phyloP scores from a whole-genome alignment of 1,140 invertebrate species.

The Centruroides vittatus region DNA sequence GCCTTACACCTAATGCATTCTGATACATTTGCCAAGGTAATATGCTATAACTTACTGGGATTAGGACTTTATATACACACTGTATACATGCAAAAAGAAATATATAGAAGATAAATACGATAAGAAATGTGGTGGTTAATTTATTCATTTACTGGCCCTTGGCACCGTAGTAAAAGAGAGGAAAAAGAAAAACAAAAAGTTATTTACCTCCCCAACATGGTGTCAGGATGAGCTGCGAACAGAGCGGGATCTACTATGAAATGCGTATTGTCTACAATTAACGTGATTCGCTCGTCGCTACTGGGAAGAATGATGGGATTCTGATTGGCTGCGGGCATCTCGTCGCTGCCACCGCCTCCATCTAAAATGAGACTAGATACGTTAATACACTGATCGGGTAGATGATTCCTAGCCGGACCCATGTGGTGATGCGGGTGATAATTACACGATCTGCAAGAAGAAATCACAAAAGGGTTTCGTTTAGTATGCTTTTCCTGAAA shows the following conservation, averaged over 20 bases:
- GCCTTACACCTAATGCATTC: too few relatives aligned
- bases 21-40: too few relatives aligned
- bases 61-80: too few relatives aligned
- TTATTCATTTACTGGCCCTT: too few relatives aligned
- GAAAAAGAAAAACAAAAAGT: neutral
- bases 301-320: conserved; percentile 21
- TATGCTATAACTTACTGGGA: too few relatives aligned
- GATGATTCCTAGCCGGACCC: conserved; percentile 20
- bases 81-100: too few relatives aligned
- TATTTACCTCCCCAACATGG: conserved; percentile 63
- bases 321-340: conserved; percentile 8
- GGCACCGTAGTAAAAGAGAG: too few relatives aligned
- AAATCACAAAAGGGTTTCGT: neutral
- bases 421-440: conserved; percentile 16
- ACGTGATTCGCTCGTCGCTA: conserved; percentile 59
- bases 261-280: conserved; percentile 85
- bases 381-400: conserved; percentile 3
- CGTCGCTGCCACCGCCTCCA: neutral
- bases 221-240: conserved; percentile 81
- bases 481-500: neutral
- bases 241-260: conserved; percentile 81
- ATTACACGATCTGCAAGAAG: conserved; percentile 9
- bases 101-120: too few relatives aligned
- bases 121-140: too few relatives aligned
- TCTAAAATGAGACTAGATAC: neutral